These are phyloP conservation scores for Drosophila glabriapex DNA, from an alignment of 2,888 invertebrate species.

Conservation along the genomic window DNA sequence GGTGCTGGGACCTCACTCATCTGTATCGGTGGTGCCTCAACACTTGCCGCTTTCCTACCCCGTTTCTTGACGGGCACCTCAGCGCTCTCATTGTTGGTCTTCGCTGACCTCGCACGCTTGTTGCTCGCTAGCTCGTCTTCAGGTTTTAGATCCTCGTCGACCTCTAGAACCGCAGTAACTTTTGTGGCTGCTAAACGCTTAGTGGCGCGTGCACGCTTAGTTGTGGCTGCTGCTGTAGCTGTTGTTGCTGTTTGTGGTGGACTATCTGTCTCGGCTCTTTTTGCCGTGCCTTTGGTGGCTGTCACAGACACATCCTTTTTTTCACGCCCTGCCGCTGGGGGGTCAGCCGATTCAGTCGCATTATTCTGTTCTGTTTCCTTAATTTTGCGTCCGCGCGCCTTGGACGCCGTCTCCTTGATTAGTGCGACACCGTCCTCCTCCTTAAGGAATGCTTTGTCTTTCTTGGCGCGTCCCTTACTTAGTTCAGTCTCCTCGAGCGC, in stretches of 20 bases:
- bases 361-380: slow-evolving; percentile 35
- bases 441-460: slow-evolving; percentile 15
- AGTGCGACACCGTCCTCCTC: slow-evolving; percentile 4
- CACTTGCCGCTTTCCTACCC: slow-evolving; percentile 42
- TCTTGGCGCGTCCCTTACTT: slow-evolving; percentile 1
- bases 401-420: slow-evolving; percentile 21
- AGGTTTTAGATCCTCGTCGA: slow-evolving; percentile 20
- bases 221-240: background rate
- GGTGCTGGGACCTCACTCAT: slow-evolving; percentile 5
- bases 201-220: slow-evolving; percentile 48
- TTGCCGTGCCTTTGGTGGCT: slow-evolving; percentile 19
- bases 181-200: slow-evolving; percentile 64
- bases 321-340: background rate
- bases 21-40: slow-evolving; percentile 13
- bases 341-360: slow-evolving; percentile 1
- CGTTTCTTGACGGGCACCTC: slow-evolving; percentile 45
- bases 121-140: slow-evolving; percentile 7
- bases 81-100: slow-evolving; percentile 25
- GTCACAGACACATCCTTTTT: slow-evolving; percentile 18
- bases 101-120: slow-evolving; percentile 46
- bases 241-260: background rate
- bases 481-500: background rate
- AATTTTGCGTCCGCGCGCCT: slow-evolving; percentile 47
- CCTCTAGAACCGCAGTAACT: slow-evolving; percentile 52
- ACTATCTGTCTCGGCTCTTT: slow-evolving; percentile 17